Conservation (phyloP, 2,797 vertebrate genomes). For the Cossypha niveicapilla region DNA sequence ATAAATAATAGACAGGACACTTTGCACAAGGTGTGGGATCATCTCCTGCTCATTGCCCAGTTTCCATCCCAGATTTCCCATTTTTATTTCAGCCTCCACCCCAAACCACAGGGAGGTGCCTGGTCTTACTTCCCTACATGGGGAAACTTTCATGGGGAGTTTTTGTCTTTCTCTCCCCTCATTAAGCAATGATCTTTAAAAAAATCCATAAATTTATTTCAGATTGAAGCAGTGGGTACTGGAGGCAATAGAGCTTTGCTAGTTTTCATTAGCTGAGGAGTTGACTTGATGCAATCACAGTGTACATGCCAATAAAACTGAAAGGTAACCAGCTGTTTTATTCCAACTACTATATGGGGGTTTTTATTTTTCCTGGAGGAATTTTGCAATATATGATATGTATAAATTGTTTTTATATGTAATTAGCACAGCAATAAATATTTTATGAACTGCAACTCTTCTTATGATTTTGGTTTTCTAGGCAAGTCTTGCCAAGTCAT, state of each 20-base stretch:
- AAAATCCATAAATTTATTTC: background rate
- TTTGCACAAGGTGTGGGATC: background rate
- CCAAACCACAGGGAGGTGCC: background rate
- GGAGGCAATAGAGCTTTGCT: background rate
- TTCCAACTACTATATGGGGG: background rate
- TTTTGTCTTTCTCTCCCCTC: background rate
- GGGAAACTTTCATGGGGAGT: background rate
- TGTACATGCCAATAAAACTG: background rate
- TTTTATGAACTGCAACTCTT: slow-evolving; percentile 4
- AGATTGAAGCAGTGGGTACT: background rate
- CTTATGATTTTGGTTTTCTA: slow-evolving; percentile 23
- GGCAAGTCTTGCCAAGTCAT: slow-evolving; percentile 1
- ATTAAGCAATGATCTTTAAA: background rate
- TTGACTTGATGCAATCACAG: background rate
- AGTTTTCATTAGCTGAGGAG: background rate
- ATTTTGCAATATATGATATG: slow-evolving; percentile 15
- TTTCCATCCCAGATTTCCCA: background rate
- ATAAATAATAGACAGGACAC: background rate
- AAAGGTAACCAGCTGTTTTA: slow-evolving; percentile 16
- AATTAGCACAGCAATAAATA: background rate
- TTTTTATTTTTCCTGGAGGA: background rate
- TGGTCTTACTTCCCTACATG: background rate
- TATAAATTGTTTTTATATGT: background rate
- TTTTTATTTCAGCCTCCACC: background rate
- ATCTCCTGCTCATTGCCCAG: background rate